Percentiles rank a stretch among this genome's conserved stretches.
Conservation (phyloP, 2,113 vertebrate species). For the Mesembrinibis cayennensis region DNA sequence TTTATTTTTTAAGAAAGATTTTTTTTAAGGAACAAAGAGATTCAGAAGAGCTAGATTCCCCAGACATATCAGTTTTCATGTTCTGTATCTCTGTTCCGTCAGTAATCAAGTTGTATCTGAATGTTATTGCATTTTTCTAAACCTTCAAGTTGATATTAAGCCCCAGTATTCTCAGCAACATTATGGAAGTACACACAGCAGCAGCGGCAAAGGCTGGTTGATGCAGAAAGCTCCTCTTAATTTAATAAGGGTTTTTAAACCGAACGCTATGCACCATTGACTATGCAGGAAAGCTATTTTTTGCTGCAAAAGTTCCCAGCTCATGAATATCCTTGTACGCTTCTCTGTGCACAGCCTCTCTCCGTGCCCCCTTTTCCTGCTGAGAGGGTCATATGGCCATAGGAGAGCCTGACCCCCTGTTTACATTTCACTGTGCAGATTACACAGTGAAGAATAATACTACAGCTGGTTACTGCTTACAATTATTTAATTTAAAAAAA, state of each 20-base stretch:
- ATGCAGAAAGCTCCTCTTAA: slow-evolving; percentile 53
- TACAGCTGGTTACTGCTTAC: background rate
- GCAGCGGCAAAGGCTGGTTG: background rate
- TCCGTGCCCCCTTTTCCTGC: slow-evolving; percentile 8
- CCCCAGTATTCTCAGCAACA: slow-evolving; percentile 13
- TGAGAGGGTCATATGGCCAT: slow-evolving; percentile 45
- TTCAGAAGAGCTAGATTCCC: slow-evolving; percentile 10
- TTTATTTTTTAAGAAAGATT: background rate
- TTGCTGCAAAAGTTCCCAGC: slow-evolving; percentile 29
- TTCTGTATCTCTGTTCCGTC: slow-evolving; percentile 47
- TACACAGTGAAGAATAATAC: slow-evolving; percentile 24
- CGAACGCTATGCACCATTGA: slow-evolving; percentile 57
- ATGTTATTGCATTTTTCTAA: slow-evolving; percentile 70
- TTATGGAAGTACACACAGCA: slow-evolving; percentile 49
- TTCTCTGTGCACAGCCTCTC: slow-evolving; percentile 28
- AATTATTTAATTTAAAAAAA: slow-evolving; percentile 26
- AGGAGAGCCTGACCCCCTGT: slow-evolving; percentile 36
- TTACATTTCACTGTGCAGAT: slow-evolving; percentile 52
- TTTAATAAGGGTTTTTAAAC: slow-evolving; percentile 60
- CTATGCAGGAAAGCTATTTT: slow-evolving; percentile 51
- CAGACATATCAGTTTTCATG: slow-evolving; percentile 38
- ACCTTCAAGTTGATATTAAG: slow-evolving; percentile 60
- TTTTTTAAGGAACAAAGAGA: slow-evolving; percentile 30
- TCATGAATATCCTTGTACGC: slow-evolving; percentile 26
- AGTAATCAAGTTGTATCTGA: slow-evolving; percentile 62